A percentile compares a stretch with the other conserved stretches of the same genome.
These are phyloP conservation scores for Lucilia cuprina DNA, from an alignment of 1,140 invertebrate genomes.

Conservation along the genomic window DNA sequence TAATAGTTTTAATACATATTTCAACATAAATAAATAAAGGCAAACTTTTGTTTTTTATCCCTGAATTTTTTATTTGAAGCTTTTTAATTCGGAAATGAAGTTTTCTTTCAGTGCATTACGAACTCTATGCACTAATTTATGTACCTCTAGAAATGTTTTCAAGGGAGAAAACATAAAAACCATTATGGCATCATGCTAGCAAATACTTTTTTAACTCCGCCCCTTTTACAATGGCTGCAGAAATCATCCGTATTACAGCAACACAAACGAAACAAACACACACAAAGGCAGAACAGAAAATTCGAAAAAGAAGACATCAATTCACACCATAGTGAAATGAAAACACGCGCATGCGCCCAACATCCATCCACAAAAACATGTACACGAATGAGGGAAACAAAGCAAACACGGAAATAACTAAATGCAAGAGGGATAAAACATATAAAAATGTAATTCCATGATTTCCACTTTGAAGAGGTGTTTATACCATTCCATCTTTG, in stretches of 20 bases:
- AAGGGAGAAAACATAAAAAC: not conserved
- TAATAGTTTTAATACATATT: too few relatives aligned
- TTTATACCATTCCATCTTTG: not conserved
- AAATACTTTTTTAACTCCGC: slow-evolving; percentile 23
- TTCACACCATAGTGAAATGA: not conserved
- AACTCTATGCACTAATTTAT: not conserved
- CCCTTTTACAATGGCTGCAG: slow-evolving; percentile 38
- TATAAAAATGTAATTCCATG: not conserved
- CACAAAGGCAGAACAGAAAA: not conserved
- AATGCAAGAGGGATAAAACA: not conserved
- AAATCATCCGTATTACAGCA: not conserved
- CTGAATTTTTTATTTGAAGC: too few relatives aligned
- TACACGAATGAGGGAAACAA: not conserved
- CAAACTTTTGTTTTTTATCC: too few relatives aligned
- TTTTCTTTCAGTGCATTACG: slow-evolving; percentile 9
- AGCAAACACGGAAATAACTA: not conserved
- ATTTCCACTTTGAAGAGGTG: not conserved
- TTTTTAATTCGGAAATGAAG: too few relatives aligned
- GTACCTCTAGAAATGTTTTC: not conserved
- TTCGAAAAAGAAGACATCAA: not conserved
- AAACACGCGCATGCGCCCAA: slow-evolving; percentile 16
- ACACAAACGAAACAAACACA: not conserved
- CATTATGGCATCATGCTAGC: not conserved
- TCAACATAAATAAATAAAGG: too few relatives aligned
- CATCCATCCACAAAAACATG: not conserved